These are phyloP conservation scores for Pituophis catenifer DNA, from an alignment of 2,113 vertebrate species.

Conservation along the genomic window DNA sequence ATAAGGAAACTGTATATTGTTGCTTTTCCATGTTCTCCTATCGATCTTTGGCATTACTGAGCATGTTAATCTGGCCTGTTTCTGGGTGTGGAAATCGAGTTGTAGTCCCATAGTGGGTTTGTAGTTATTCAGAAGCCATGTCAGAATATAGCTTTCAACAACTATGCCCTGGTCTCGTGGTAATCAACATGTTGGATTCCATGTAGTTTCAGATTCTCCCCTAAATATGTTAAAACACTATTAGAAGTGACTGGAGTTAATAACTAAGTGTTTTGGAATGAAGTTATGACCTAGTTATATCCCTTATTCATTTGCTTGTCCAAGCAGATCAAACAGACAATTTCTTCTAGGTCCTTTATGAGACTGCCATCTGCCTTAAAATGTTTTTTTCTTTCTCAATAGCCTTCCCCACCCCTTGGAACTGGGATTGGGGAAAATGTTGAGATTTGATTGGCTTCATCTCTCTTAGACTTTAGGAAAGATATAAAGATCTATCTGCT, in stretches of 20 bases:
- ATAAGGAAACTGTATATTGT: not conserved
- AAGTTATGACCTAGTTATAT: not conserved
- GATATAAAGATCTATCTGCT: not conserved
- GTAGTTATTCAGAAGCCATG: not conserved
- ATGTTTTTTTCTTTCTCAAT: not conserved
- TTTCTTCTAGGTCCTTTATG: not conserved
- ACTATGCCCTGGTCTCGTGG: not conserved
- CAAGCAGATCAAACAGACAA: not conserved
- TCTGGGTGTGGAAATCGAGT: not conserved
- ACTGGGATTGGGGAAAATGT: not conserved
- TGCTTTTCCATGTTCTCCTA: not conserved
- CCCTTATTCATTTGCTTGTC: not conserved
- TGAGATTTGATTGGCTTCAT: not conserved
- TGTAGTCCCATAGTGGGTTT: not conserved
- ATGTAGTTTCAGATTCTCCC: not conserved
- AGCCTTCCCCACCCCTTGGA: not conserved
- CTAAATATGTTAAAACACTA: not conserved
- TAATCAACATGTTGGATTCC: not conserved
- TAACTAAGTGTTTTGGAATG: not conserved
- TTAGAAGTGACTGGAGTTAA: not conserved
- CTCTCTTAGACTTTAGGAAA: not conserved
- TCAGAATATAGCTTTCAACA: not conserved
- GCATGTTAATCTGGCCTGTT: not conserved
- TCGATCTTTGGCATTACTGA: not conserved
- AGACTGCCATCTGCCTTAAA: not conserved